Percentiles rank a stretch among this genome's conserved stretches.
phyloP scores from a whole-genome alignment of 2,113 vertebrate species.

The Polyodon spathula region DNA sequence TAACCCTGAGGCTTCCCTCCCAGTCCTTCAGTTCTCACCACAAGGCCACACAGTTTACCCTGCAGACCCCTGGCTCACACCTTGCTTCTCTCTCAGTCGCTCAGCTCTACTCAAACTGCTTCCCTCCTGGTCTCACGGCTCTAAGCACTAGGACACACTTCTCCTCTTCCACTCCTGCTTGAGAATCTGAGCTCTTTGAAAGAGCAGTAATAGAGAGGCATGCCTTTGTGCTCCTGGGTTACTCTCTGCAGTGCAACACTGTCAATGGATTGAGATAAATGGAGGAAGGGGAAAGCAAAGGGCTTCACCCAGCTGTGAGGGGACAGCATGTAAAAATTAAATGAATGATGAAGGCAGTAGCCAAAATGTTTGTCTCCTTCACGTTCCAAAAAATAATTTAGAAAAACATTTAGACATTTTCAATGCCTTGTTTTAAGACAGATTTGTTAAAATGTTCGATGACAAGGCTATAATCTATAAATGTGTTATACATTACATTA shows the following conservation, averaged over 20 bases:
- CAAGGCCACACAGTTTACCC: slow-evolving; percentile 10
- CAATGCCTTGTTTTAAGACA: too few relatives aligned
- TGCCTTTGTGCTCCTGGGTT: slow-evolving; percentile 23
- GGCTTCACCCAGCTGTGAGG: neutral
- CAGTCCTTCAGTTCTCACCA: neutral
- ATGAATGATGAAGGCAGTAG: neutral
- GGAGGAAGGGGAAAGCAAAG: slow-evolving; percentile 6
- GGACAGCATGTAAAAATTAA: neutral
- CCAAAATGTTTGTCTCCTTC: neutral
- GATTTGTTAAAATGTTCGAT: too few relatives aligned
- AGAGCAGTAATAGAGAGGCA: slow-evolving; percentile 16
- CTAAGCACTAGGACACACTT: too few relatives aligned
- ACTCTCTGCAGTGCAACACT: slow-evolving; percentile 16
- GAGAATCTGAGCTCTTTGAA: neutral
- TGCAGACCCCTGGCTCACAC: neutral
- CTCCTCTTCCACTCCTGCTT: too few relatives aligned
- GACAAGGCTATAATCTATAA: too few relatives aligned
- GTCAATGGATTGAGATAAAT: slow-evolving; percentile 27
- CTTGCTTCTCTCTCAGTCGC: too few relatives aligned
- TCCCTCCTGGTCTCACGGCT: too few relatives aligned
- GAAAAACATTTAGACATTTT: too few relatives aligned
- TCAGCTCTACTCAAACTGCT: too few relatives aligned
- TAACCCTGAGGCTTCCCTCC: too few relatives aligned
- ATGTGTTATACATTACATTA: too few relatives aligned
- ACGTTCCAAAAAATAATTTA: too few relatives aligned